phyloP scores from a whole-genome alignment of 1,140 invertebrate genomes.

The Trialeurodes vaporariorum region DNA sequence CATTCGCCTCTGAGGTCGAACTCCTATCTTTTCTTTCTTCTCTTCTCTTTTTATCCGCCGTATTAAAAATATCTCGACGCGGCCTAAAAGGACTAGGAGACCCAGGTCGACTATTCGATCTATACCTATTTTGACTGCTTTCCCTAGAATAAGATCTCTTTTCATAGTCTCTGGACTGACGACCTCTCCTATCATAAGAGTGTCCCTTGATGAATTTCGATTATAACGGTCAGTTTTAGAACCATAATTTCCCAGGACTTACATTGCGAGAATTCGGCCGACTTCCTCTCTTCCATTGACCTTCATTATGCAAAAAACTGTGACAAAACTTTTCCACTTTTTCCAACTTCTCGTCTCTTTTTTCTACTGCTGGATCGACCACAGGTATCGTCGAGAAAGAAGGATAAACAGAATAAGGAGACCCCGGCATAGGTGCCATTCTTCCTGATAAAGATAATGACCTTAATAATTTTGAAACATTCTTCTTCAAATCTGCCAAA shows the following conservation, averaged over 20 bases:
- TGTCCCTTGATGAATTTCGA: not conserved
- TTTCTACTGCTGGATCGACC: not conserved
- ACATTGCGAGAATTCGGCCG: not conserved
- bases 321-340: not conserved
- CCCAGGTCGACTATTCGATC: too few relatives aligned
- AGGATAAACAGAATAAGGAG: too few relatives aligned
- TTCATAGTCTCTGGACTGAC: not conserved
- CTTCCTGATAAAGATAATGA: too few relatives aligned
- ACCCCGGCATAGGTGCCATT: too few relatives aligned
- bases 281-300: not conserved
- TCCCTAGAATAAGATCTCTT: not conserved
- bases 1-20: too few relatives aligned
- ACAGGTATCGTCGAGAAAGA: not conserved
- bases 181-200: not conserved
- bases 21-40: too few relatives aligned
- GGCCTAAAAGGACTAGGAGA: too few relatives aligned
- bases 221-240: not conserved
- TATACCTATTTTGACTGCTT: too few relatives aligned
- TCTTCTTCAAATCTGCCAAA: not conserved
- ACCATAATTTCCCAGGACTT: not conserved
- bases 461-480: not conserved
- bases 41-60: too few relatives aligned
- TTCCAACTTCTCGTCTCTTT: not conserved
- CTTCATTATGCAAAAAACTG: not conserved
- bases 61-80: too few relatives aligned